A percentile compares a stretch with the other conserved stretches of the same genome.
These are phyloP conservation scores for Prunella fulvescens DNA, from an alignment of 2,113 vertebrate species.

Conservation along the genomic window DNA sequence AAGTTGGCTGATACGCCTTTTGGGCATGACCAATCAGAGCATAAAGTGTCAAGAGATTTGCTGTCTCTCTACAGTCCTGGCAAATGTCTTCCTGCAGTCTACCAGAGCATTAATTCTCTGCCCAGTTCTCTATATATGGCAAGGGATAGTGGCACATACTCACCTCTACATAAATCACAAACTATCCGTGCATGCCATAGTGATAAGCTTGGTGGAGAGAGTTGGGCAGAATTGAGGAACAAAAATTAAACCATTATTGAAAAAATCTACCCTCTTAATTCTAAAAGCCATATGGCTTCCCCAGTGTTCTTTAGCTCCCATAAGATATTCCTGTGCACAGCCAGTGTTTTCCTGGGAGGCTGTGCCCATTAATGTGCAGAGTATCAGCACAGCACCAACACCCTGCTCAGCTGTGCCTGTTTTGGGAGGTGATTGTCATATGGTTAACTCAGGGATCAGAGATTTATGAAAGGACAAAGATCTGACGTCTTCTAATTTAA, in stretches of 20 bases:
- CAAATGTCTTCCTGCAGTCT: neutral
- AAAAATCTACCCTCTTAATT: neutral
- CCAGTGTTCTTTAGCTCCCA: neutral
- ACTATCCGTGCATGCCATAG: neutral
- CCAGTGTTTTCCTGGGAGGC: neutral
- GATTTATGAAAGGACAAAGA: neutral
- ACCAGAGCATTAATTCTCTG: neutral
- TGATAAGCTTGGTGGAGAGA: neutral
- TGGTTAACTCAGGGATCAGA: neutral
- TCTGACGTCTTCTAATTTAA: neutral
- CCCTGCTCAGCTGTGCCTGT: neutral
- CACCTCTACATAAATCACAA: neutral
- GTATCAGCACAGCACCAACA: neutral
- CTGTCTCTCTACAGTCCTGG: neutral
- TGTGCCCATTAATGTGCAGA: neutral
- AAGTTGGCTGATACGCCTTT: constrained; percentile 20
- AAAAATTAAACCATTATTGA: neutral
- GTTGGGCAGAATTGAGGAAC: neutral
- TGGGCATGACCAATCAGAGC: constrained; percentile 42
- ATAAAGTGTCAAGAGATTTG: constrained; percentile 27
- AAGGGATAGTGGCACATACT: neutral
- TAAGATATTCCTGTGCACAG: neutral
- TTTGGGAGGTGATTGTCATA: neutral
- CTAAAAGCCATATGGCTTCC: neutral
- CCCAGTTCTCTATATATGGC: neutral